Evolutionary conservation across 2,797 vertebrate genomes (phyloP), one percentile per base, ranked within the genome.

Genomic region (Aulostomus chinensis): DNA sequence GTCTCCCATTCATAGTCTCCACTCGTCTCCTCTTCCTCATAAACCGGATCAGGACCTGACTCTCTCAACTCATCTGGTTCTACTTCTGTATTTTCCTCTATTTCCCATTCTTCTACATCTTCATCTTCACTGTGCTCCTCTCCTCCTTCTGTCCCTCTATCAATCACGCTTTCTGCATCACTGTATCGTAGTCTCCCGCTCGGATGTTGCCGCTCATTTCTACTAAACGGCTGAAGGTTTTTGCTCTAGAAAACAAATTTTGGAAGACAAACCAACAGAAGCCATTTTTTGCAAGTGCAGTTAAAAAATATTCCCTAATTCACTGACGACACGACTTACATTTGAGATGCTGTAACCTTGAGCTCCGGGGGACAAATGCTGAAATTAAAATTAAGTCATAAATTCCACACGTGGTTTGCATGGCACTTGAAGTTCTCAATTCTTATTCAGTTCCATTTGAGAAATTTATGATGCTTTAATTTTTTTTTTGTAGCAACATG

Each of bases 281-380:
- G n/a, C n/a, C n/a, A n/a, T n/a, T n/a, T n/a, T n/a, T n/a, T n/a
- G n/a, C n/a, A n/a, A n/a, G n/a, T n/a, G n/a, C n/a, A n/a, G n/a
- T n/a, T n/a, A n/a, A n/a, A n/a, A n/a, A n/a, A n/a, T n/a, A n/a
- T n/a, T n/a, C n/a, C n/a, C n/a, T n/a, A n/a, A n/a, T n/a, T n/a
- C n/a, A n/a, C n/a, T n/a, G n/a, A n/a, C n/a, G 29, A 2, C n/a
- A 56, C n/a, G 17, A 74, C 67, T 88, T 76, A 95, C 93, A 68
- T 78, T 89, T 48, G 74, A 78, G 9, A 58, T 87, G 31, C 60
- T 87, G 0, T 58, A 64, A 40, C 58, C 83, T 5, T 42, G 84
- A 57, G 89, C 79, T 48, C 91, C 92, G 63, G 91, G 89, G 34
- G 79, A 61, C 0, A 26, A 12, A 50, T 60, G 74, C 92, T 92